A percentile compares a stretch with the other conserved stretches of the same genome.
phyloP scores from a whole-genome alignment of 2,797 vertebrate genomes.

The Semotilus atromaculatus region DNA sequence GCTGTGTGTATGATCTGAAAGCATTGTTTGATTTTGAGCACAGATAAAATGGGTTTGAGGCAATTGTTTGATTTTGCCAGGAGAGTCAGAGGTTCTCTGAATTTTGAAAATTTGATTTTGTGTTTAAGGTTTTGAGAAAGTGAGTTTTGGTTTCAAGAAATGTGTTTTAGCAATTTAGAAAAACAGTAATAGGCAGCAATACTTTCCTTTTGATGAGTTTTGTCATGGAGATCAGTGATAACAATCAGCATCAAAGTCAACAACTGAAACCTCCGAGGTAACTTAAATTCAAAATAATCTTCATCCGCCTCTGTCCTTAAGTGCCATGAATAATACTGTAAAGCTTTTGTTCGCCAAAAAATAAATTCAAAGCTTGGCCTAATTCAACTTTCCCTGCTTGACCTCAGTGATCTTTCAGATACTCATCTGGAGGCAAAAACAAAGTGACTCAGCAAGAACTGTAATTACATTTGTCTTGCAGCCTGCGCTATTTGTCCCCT shows the following conservation, averaged over 20 bases:
- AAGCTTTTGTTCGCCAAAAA: slow-evolving; percentile 11
- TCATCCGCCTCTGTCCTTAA: background rate
- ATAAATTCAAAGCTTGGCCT: background rate
- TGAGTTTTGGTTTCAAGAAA: too few species aligned
- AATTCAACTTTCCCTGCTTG: background rate
- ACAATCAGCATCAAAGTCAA: background rate
- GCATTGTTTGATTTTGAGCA: too few species aligned
- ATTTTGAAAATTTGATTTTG: too few species aligned
- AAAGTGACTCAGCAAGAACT: slow-evolving; percentile 43
- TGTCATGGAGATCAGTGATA: slow-evolving; percentile 6
- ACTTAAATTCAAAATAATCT: background rate
- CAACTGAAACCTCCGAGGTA: background rate
- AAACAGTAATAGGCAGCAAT: background rate
- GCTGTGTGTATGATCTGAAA: too few species aligned
- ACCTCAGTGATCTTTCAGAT: slow-evolving; percentile 35
- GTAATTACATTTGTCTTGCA: slow-evolving; percentile 28
- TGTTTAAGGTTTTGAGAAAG: too few species aligned
- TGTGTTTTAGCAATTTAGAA: too few species aligned
- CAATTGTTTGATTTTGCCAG: too few species aligned
- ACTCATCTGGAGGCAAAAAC: slow-evolving; percentile 21
- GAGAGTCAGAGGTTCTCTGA: too few species aligned
- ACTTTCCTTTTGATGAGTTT: background rate
- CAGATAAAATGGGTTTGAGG: too few species aligned
- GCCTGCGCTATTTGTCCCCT: slow-evolving; percentile 12
- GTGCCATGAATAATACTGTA: background rate